A percentile compares a stretch with the other conserved stretches of the same genome.
Conservation (phyloP, 2,888 invertebrate species). For the Acanthosepion lycidas region DNA sequence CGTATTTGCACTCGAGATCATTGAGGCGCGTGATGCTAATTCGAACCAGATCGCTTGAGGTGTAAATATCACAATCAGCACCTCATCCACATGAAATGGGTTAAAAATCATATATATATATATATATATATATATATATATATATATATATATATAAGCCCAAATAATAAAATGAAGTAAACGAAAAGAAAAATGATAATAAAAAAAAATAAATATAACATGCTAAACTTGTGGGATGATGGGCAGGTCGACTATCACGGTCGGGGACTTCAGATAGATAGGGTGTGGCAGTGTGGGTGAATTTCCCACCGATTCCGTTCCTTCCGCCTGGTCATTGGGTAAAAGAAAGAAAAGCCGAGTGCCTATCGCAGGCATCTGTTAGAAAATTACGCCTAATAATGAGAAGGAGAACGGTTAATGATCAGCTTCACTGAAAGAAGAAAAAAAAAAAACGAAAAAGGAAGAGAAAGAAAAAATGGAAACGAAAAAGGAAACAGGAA, state of each 20-base stretch:
- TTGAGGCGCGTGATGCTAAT: not conserved
- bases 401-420: no score
- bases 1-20: slow-evolving; percentile 33
- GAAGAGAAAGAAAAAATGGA: no score
- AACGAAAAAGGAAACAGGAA: no score
- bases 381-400: no score
- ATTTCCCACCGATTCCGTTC: not conserved
- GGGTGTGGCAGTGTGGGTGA: not conserved
- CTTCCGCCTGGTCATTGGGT: not conserved
- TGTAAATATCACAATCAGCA: not conserved
- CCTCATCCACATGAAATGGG: not conserved
- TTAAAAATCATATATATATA: not conserved
- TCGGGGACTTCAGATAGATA: not conserved
- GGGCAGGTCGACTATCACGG: not conserved
- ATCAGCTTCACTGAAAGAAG: no score
- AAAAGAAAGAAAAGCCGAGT: not conserved
- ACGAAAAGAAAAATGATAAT: no score
- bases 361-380: no score
- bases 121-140: not conserved
- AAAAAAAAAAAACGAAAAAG: no score
- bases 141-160: not conserved
- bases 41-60: slow-evolving; percentile 33
- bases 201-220: not conserved
- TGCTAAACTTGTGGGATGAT: not conserved
- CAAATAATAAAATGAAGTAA: not conserved